Conservation (phyloP, 1,140 invertebrate species). For the Geopemphigus sp. region DNA sequence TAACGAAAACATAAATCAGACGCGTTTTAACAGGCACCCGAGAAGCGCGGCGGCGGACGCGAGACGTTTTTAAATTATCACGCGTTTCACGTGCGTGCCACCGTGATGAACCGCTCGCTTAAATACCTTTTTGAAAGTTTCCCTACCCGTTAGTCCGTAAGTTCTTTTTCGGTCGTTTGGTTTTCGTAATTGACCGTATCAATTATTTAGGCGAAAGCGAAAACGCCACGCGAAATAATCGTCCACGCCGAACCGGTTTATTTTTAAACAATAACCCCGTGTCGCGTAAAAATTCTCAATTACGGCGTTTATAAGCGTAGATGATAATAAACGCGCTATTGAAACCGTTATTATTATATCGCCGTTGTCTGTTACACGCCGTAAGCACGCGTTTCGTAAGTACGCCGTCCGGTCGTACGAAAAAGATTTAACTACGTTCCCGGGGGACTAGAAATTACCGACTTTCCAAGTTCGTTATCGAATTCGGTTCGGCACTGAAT, state of each 20-base stretch:
- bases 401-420: too few relatives aligned
- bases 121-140: slow-evolving; percentile 9
- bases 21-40: slow-evolving; percentile 22
- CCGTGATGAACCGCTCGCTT: slow-evolving; percentile 9
- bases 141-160: neutral
- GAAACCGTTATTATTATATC: too few relatives aligned
- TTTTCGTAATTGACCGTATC: neutral
- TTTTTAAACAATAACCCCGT: neutral
- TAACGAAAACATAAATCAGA: slow-evolving; percentile 46
- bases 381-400: too few relatives aligned
- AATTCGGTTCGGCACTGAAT: too few relatives aligned
- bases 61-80: slow-evolving; percentile 26
- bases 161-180: neutral
- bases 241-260: neutral
- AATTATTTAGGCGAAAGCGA: neutral
- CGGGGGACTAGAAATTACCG: too few relatives aligned
- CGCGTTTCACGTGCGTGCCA: neutral
- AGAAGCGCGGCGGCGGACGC: too few relatives aligned
- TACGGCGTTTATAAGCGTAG: neutral
- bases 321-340: too few relatives aligned
- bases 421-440: too few relatives aligned
- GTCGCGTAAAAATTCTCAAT: neutral
- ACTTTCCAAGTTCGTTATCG: too few relatives aligned
- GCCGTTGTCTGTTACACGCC: too few relatives aligned
- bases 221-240: neutral